Conservation (phyloP, 2,113 vertebrate genomes). For the Salvelinus namaycush region DNA sequence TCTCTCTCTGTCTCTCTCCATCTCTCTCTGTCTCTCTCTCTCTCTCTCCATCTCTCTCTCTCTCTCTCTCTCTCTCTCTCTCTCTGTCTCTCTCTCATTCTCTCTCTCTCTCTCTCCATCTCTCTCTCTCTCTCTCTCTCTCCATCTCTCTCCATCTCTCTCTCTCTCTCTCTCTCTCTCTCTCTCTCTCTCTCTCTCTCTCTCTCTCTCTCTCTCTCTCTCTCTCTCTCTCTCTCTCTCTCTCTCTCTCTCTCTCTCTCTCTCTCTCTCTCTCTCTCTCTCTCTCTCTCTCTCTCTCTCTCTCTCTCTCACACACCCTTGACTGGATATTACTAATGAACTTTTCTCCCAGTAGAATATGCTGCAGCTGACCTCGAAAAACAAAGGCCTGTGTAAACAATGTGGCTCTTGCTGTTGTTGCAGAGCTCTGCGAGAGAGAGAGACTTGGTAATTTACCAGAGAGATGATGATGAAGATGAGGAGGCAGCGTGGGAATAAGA, state of each 20-base stretch:
- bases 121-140: neutral
- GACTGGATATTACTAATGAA: slow-evolving; percentile 1
- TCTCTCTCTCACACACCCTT: neutral
- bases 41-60: neutral
- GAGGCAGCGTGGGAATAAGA: neutral
- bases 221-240: neutral
- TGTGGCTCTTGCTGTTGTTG: neutral
- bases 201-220: neutral
- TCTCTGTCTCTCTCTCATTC: neutral
- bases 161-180: neutral
- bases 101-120: too few relatives aligned
- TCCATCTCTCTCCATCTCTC: neutral
- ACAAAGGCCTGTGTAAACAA: neutral
- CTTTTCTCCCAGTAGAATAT: neutral
- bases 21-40: neutral
- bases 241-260: neutral
- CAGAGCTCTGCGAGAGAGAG: neutral
- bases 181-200: neutral
- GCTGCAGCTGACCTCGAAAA: too few relatives aligned
- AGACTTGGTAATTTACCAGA: neutral
- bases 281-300: neutral
- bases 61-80: neutral
- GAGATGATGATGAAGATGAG: neutral
- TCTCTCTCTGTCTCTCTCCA: too few relatives aligned
- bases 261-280: too few relatives aligned